Evolutionary conservation across 2,888 invertebrate species (phyloP).

Genomic region (Parelbella ahira): DNA sequence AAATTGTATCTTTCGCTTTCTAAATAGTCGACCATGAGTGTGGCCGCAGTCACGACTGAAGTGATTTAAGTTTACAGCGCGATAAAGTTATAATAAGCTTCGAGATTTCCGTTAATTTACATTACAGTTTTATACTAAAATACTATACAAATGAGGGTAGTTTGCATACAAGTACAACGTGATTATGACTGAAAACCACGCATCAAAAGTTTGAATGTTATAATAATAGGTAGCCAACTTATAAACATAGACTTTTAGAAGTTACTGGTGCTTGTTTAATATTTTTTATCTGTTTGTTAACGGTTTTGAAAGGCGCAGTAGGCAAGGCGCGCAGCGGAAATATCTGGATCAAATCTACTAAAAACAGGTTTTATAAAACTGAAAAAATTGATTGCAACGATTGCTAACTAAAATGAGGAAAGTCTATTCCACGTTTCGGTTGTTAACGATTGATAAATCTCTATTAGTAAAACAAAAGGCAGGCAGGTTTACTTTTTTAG

Average conservation of each 20-base stretch:
- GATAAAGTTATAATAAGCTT: slow-evolving; percentile 44
- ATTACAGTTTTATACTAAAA: too few species aligned
- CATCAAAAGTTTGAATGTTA: too few species aligned
- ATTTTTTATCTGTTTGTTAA: slow-evolving; percentile 13
- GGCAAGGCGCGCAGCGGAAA: slow-evolving; percentile 21
- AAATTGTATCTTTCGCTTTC: slow-evolving; percentile 65
- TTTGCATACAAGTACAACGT: too few species aligned
- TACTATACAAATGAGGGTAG: too few species aligned
- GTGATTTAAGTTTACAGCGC: slow-evolving; percentile 48
- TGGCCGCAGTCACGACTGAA: slow-evolving; percentile 59
- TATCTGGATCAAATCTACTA: slow-evolving; percentile 23
- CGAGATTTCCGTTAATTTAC: slow-evolving; percentile 27
- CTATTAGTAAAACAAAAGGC: too few species aligned
- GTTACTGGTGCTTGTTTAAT: neutral
- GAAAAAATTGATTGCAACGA: slow-evolving; percentile 20
- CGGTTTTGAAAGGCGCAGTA: slow-evolving; percentile 21
- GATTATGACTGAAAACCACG: too few species aligned
- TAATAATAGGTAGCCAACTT: too few species aligned
- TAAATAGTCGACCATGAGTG: slow-evolving; percentile 75
- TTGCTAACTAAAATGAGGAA: slow-evolving; percentile 22
- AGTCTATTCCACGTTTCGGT: slow-evolving; percentile 17
- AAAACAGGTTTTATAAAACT: slow-evolving; percentile 20
- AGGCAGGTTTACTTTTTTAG: too few species aligned
- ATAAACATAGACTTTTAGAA: too few species aligned
- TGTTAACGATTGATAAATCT: slow-evolving; percentile 12